Conservation (phyloP, 2,797 vertebrate genomes). For the Propithecus perrieri region DNA sequence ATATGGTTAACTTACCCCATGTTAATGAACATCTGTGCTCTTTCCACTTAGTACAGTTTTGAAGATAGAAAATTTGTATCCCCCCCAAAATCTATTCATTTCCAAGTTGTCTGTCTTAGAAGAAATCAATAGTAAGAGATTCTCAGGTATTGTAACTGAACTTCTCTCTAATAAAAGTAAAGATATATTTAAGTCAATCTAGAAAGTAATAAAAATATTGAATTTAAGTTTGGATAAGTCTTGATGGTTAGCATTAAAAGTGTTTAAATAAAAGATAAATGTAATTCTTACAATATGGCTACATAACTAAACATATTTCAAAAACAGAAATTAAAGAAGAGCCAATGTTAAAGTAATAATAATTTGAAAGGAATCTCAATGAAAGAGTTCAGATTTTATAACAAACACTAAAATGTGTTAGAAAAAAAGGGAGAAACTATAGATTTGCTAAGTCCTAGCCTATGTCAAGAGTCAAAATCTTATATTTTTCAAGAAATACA, state of each 20-base stretch:
- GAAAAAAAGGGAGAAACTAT: background rate
- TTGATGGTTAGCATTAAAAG: background rate
- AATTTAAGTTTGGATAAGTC: background rate
- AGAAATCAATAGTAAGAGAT: background rate
- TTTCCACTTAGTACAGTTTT: background rate
- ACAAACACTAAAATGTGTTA: background rate
- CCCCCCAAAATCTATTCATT: background rate
- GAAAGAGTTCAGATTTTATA: slow-evolving; percentile 12
- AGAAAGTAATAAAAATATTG: background rate
- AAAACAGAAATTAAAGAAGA: slow-evolving; percentile 37
- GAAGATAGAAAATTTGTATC: background rate
- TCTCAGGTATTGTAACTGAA: background rate
- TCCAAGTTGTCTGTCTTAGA: background rate
- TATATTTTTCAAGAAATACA: background rate
- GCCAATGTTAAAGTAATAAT: background rate
- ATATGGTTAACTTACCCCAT: background rate
- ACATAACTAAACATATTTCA: background rate
- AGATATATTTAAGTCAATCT: background rate
- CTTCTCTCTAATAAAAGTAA: background rate
- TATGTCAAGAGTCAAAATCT: background rate
- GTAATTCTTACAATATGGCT: background rate
- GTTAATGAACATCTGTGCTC: background rate
- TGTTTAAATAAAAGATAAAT: slow-evolving; percentile 10
- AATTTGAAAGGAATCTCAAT: slow-evolving; percentile 11
- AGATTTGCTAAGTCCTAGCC: background rate